Conservation (phyloP, 2,113 vertebrate genomes). For the Rostratula benghalensis region DNA sequence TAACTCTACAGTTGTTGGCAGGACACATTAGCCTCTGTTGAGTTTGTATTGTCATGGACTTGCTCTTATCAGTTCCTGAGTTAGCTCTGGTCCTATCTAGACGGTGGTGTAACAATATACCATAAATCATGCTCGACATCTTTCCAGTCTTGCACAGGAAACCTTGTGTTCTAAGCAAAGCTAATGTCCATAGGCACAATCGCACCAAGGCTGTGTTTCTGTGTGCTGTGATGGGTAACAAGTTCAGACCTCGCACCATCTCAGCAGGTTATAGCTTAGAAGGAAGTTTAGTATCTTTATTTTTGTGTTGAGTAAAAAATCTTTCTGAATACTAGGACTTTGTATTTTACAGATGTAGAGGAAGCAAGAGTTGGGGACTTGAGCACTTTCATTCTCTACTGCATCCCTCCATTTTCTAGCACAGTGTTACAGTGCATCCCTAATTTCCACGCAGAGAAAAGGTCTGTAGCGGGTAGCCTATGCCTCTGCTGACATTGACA, state of each 20-base stretch:
- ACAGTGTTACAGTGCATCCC: neutral
- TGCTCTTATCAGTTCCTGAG: constrained; percentile 39
- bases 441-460: neutral
- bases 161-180: neutral
- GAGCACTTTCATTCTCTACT: neutral
- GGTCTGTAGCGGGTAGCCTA: neutral
- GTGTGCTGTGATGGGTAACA: fast-evolving
- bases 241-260: neutral
- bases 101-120: constrained; percentile 25
- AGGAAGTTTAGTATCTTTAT: neutral
- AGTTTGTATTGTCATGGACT: neutral
- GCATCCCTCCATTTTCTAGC: neutral
- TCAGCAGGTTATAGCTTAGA: neutral
- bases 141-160: constrained; percentile 31
- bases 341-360: neutral
- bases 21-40: neutral
- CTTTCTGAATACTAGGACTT: neutral
- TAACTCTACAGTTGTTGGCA: neutral
- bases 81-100: constrained; percentile 38
- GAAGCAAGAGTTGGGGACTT: neutral
- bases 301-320: neutral
- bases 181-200: neutral
- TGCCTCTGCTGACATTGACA: neutral
- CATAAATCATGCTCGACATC: neutral
- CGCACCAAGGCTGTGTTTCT: neutral